Evolutionary conservation across 2,888 invertebrate genomes (phyloP).

Genomic region (Platycheirus albimanus): DNA sequence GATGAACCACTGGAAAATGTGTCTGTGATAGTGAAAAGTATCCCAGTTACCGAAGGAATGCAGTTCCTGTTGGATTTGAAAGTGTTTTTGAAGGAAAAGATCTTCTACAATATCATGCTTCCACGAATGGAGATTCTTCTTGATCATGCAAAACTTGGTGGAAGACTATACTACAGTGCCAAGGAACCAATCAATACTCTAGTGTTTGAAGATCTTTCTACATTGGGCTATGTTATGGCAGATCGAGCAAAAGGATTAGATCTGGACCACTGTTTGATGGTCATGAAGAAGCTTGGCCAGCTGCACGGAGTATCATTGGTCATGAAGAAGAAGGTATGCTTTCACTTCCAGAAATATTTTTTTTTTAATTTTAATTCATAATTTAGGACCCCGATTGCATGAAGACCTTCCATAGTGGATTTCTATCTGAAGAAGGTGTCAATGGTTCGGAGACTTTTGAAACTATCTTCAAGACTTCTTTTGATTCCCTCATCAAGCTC

Average conservation of each 20-base stretch:
- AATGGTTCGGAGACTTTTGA: neutral
- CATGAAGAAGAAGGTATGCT: slow-evolving; percentile 83
- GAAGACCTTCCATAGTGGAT: neutral
- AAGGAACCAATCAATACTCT: slow-evolving; percentile 79
- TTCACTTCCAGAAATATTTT: too few relatives aligned
- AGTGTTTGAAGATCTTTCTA: slow-evolving; percentile 84
- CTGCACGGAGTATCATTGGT: slow-evolving; percentile 85
- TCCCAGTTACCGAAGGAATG: slow-evolving; percentile 77
- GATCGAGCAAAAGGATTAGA: slow-evolving; percentile 84
- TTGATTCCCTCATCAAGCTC: neutral
- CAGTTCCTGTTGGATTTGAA: slow-evolving; percentile 81
- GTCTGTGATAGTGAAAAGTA: slow-evolving; percentile 80
- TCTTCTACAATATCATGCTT: slow-evolving; percentile 80
- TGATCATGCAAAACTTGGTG: slow-evolving; percentile 78
- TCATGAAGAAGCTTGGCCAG: slow-evolving; percentile 83
- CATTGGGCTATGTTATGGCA: slow-evolving; percentile 83
- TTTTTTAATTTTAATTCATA: too few relatives aligned
- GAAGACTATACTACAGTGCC: slow-evolving; percentile 78
- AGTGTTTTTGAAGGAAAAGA: slow-evolving; percentile 82
- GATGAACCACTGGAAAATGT: slow-evolving; percentile 13
- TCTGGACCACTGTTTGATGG: slow-evolving; percentile 83
- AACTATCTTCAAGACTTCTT: neutral
- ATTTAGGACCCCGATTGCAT: slow-evolving; percentile 34
- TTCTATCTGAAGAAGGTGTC: neutral
- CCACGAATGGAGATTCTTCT: slow-evolving; percentile 81